phyloP scores from a whole-genome alignment of 2,113 vertebrate genomes.

The Cygnus buccinator region DNA sequence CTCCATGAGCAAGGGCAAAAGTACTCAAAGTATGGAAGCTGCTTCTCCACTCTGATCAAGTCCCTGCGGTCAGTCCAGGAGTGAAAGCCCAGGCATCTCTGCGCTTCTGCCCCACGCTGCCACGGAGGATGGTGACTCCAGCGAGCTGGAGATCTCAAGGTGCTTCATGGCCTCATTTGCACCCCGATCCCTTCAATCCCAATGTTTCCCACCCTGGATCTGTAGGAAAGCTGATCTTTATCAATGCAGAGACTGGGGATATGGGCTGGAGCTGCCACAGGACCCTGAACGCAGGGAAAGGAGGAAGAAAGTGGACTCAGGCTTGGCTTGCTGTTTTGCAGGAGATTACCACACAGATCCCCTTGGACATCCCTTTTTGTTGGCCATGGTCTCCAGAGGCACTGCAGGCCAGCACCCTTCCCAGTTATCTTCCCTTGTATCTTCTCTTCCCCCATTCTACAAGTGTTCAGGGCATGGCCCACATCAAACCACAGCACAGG shows the following conservation, averaged over 20 bases:
- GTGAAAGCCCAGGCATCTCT: neutral
- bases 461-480: neutral
- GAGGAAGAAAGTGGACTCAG: neutral
- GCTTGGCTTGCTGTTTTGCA: neutral
- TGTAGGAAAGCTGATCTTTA: neutral
- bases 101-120: rapidly evolving
- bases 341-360: neutral
- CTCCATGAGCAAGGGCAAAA: neutral
- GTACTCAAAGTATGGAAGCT: rapidly evolving
- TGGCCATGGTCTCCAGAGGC: neutral
- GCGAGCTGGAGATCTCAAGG: neutral
- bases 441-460: neutral
- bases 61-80: neutral
- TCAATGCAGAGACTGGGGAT: neutral
- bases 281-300: neutral
- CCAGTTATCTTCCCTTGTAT: neutral
- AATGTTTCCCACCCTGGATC: neutral
- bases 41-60: neutral
- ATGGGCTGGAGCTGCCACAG: neutral
- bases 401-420: neutral
- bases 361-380: neutral
- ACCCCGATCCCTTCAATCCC: neutral
- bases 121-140: rapidly evolving
- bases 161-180: rapidly evolving
- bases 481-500: neutral